A percentile compares a stretch with the other conserved stretches of the same genome.
Evolutionary conservation across 2,113 vertebrate genomes (phyloP).

Genomic region (Agapornis roseicollis): DNA sequence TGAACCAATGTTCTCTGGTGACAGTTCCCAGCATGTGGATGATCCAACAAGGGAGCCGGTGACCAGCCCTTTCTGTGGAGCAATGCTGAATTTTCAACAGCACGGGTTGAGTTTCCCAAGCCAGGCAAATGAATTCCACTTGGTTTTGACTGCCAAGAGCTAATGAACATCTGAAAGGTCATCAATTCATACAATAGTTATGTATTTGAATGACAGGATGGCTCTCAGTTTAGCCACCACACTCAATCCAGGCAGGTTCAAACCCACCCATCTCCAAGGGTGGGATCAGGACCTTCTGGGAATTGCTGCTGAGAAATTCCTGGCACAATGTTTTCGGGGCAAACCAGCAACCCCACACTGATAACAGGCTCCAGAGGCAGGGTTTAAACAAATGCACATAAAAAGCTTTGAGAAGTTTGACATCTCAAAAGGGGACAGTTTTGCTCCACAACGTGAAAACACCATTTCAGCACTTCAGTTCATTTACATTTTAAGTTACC

Average conservation of each 20-base stretch:
- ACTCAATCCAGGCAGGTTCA: neutral
- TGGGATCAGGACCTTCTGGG: neutral
- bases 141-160: neutral
- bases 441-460: neutral
- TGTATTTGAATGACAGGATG: neutral
- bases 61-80: neutral
- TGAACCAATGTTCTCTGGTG: accelerated
- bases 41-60: neutral
- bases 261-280: neutral
- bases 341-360: neutral
- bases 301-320: neutral
- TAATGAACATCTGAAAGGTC: neutral
- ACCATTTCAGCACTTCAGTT: neutral
- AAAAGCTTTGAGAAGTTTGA: neutral
- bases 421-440: neutral
- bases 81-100: neutral
- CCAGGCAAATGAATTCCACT: neutral
- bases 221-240: neutral
- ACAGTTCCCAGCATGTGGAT: accelerated
- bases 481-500: neutral
- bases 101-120: neutral
- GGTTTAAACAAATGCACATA: neutral
- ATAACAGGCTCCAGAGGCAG: neutral
- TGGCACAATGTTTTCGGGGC: neutral
- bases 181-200: neutral